These are phyloP conservation scores for Ibycter americanus DNA, from an alignment of 2,797 vertebrate genomes.

Conservation along the genomic window DNA sequence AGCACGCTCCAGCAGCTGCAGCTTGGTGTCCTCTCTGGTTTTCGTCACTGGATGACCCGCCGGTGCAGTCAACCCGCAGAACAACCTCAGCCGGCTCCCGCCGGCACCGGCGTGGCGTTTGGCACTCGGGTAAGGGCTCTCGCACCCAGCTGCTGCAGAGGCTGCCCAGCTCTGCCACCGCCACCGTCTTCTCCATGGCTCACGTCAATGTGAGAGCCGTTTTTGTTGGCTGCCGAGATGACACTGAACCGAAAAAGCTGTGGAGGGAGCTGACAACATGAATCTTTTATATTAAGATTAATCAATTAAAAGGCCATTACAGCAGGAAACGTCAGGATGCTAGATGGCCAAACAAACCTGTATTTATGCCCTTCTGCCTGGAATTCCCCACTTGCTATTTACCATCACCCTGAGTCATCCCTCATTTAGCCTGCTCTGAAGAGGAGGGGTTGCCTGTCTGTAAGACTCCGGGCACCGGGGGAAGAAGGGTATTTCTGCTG, in stretches of 20 bases:
- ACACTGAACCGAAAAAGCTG: background rate
- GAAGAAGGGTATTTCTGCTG: background rate
- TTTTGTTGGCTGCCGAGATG: background rate
- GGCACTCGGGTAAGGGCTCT: background rate
- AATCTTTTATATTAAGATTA: background rate
- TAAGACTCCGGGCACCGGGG: rapidly evolving
- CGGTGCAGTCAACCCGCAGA: background rate
- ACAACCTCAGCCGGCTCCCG: background rate
- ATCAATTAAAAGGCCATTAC: conserved; percentile 1
- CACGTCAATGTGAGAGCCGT: background rate
- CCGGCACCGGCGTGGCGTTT: background rate
- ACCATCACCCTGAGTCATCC: background rate
- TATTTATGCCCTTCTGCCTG: background rate
- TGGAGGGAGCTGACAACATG: background rate
- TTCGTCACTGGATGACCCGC: background rate
- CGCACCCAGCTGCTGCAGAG: background rate
- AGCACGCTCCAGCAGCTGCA: background rate
- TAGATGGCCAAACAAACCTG: background rate
- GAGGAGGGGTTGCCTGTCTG: background rate
- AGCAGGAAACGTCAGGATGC: background rate
- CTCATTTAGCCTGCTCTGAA: background rate
- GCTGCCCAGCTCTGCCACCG: background rate
- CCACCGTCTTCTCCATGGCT: background rate
- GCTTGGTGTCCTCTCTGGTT: background rate
- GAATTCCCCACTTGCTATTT: background rate